These are phyloP conservation scores for Steinernema hermaphroditum DNA, from an alignment of 2,888 invertebrate genomes.

Conservation along the genomic window DNA sequence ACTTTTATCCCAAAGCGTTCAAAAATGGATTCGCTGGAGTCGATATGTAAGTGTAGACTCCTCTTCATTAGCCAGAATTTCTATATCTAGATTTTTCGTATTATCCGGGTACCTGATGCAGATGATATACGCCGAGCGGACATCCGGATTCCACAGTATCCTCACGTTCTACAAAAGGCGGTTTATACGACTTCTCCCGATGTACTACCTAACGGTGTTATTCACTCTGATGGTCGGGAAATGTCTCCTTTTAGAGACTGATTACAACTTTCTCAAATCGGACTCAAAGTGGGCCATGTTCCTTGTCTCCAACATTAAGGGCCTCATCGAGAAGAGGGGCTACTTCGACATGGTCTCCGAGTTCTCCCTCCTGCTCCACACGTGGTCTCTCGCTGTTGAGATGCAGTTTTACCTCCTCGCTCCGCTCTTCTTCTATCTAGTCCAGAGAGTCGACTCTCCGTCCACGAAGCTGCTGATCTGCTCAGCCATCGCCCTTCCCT, in stretches of 20 bases:
- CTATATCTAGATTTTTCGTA: background rate
- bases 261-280: background rate
- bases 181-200: background rate
- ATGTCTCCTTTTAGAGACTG: background rate
- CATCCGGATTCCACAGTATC: background rate
- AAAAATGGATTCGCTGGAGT: background rate
- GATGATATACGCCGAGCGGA: constrained; percentile 3
- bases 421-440: background rate
- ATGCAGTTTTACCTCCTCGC: constrained; percentile 13
- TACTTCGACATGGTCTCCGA: constrained; percentile 16
- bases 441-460: background rate
- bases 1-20: background rate
- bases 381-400: constrained; percentile 13
- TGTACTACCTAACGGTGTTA: background rate
- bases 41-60: background rate
- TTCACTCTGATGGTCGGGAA: background rate
- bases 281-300: background rate
- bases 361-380: constrained; percentile 21
- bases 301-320: background rate
- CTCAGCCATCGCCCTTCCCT: background rate
- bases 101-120: constrained; percentile 2
- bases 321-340: background rate
- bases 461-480: background rate
- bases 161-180: background rate
- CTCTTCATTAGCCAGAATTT: too few species aligned